Evolutionary conservation across 2,888 invertebrate species (phyloP).

Genomic region (Eupsilia transversa): DNA sequence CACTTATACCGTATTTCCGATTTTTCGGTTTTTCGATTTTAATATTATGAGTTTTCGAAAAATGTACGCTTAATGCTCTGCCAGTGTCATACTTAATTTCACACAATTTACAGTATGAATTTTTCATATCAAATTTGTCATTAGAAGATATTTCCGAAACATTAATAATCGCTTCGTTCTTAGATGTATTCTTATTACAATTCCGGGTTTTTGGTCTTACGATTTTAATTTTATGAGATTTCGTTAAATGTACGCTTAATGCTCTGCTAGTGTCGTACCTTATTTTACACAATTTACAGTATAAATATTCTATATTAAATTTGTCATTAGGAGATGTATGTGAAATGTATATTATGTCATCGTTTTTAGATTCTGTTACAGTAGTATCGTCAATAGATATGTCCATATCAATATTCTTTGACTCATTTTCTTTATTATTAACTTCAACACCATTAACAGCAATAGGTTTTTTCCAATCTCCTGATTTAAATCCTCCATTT

Average conservation of each 20-base stretch:
- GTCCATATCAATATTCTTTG: slow-evolving; percentile 11
- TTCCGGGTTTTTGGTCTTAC: slow-evolving; percentile 58
- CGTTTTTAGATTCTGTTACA: not conserved
- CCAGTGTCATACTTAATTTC: slow-evolving; percentile 70
- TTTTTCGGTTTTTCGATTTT: slow-evolving; percentile 65
- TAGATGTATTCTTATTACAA: not conserved
- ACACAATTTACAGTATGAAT: slow-evolving; percentile 78
- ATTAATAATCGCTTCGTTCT: not conserved
- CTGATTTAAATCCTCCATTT: slow-evolving; percentile 27
- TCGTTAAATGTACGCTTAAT: slow-evolving; percentile 76
- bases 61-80: slow-evolving; percentile 75
- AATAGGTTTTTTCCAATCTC: slow-evolving; percentile 4
- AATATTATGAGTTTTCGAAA: slow-evolving; percentile 72
- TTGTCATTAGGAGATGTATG: slow-evolving; percentile 42
- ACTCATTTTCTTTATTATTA: slow-evolving; percentile 27
- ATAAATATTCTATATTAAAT: slow-evolving; percentile 73
- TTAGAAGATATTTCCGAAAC: slow-evolving; percentile 1
- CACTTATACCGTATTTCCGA: not conserved
- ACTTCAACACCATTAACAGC: slow-evolving; percentile 15
- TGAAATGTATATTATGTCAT: slow-evolving; percentile 23
- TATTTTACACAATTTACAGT: slow-evolving; percentile 80
- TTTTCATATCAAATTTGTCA: slow-evolving; percentile 74
- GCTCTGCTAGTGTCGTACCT: slow-evolving; percentile 68
- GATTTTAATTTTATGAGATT: slow-evolving; percentile 72
- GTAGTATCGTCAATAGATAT: slow-evolving; percentile 8